phyloP scores from a whole-genome alignment of 2,888 invertebrate species.

The Mythimna loreyi region DNA sequence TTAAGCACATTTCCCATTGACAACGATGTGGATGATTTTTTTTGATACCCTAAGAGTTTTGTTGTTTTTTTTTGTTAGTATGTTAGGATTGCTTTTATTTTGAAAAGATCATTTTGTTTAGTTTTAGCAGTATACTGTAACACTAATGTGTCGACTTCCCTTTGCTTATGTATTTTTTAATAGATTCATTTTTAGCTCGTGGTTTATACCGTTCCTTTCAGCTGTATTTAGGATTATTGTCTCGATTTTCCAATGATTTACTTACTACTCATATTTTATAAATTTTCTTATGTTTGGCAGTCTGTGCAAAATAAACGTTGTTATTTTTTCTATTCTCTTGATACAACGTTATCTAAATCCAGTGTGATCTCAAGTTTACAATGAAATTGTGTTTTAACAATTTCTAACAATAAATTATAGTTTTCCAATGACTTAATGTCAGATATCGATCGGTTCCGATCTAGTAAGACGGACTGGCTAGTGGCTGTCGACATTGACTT shows the following conservation, averaged over 20 bases:
- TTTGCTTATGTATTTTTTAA: neutral
- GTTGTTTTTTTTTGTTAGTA: too few species aligned
- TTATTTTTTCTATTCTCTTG: too few species aligned
- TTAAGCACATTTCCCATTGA: too few species aligned
- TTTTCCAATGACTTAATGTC: constrained; percentile 56
- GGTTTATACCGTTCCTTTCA: neutral
- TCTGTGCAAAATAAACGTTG: too few species aligned
- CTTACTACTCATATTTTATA: neutral
- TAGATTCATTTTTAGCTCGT: neutral
- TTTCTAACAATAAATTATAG: constrained; percentile 61
- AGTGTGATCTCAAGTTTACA: constrained; percentile 33
- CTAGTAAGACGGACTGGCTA: constrained; percentile 32
- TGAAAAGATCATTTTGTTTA: neutral
- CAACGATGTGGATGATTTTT: too few species aligned
- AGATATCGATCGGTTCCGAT: constrained; percentile 60
- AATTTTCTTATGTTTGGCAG: neutral
- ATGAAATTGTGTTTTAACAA: constrained; percentile 25
- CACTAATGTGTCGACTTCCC: neutral
- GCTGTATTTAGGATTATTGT: neutral
- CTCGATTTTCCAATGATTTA: neutral
- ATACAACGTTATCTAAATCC: too few species aligned
- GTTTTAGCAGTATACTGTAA: neutral
- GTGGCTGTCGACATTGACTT: constrained; percentile 38
- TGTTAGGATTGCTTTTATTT: neutral
- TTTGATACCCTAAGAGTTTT: too few species aligned